phyloP scores from a whole-genome alignment of 2,113 vertebrate species.

The Otolemur garnettii region DNA sequence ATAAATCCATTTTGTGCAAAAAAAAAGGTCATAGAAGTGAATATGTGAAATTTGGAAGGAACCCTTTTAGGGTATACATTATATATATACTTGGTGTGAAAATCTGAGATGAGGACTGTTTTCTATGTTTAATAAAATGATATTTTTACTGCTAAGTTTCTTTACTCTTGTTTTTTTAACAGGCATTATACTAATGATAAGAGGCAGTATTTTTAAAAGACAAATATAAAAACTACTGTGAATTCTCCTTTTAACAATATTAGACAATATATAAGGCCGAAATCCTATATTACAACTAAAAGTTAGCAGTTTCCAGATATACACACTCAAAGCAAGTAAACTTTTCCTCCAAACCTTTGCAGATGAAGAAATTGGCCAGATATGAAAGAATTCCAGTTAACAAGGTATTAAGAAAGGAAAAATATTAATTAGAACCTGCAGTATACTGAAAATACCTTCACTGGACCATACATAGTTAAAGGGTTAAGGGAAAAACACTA shows the following conservation, averaged over 20 bases:
- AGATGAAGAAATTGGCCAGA: background rate
- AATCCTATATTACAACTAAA: background rate
- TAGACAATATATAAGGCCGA: background rate
- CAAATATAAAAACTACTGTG: background rate
- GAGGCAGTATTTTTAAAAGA: background rate
- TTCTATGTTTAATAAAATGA: background rate
- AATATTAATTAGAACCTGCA: background rate
- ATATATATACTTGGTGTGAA: background rate
- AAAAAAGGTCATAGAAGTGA: slow-evolving; percentile 76
- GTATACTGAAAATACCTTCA: background rate
- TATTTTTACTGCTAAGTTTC: background rate
- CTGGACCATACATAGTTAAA: background rate
- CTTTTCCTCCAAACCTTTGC: background rate
- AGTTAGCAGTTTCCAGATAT: background rate
- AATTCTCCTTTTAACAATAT: slow-evolving; percentile 13
- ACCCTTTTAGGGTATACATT: slow-evolving; percentile 1
- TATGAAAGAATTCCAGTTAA: background rate
- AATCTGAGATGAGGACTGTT: background rate
- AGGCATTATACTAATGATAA: background rate
- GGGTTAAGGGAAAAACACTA: background rate
- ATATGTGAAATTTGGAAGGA: slow-evolving; percentile 70
- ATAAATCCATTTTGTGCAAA: slow-evolving; percentile 60
- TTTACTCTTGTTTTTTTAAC: background rate
- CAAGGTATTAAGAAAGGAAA: background rate
- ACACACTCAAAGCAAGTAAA: background rate